Evolutionary conservation across 2,113 vertebrate species (phyloP).

Genomic region (Noturus placidus): DNA sequence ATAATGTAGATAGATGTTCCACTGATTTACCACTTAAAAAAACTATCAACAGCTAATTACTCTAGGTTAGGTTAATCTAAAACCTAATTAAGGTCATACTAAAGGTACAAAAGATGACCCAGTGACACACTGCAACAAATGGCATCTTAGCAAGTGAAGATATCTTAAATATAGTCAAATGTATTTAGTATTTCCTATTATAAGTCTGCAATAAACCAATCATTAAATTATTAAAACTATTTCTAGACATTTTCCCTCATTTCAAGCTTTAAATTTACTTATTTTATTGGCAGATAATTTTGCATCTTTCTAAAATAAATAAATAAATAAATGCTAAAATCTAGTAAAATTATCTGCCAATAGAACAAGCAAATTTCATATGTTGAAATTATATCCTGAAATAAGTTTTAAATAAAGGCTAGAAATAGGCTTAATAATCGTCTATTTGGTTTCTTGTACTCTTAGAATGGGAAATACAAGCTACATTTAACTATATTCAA

Average conservation of each 20-base stretch:
- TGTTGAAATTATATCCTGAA: not conserved
- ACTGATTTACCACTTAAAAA: not conserved
- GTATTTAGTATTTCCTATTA: not conserved
- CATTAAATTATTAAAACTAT: not conserved
- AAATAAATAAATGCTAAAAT: not conserved
- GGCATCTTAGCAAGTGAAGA: not conserved
- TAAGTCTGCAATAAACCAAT: not conserved
- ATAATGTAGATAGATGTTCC: not conserved
- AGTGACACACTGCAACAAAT: not conserved
- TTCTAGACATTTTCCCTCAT: not conserved
- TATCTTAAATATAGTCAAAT: not conserved
- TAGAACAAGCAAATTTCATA: not conserved
- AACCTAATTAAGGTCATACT: not conserved
- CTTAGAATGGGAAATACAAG: not conserved
- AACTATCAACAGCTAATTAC: not conserved
- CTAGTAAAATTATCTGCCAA: not conserved
- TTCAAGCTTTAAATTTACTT: not conserved
- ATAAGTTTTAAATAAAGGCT: not conserved
- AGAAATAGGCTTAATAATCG: not conserved
- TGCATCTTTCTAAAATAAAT: not conserved
- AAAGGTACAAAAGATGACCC: not conserved
- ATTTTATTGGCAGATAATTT: not conserved
- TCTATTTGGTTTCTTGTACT: not conserved
- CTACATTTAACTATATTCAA: not conserved
- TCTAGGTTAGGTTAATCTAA: not conserved